Evolutionary conservation across 2,888 invertebrate species (phyloP).

Genomic region (Epiblema foenella): DNA sequence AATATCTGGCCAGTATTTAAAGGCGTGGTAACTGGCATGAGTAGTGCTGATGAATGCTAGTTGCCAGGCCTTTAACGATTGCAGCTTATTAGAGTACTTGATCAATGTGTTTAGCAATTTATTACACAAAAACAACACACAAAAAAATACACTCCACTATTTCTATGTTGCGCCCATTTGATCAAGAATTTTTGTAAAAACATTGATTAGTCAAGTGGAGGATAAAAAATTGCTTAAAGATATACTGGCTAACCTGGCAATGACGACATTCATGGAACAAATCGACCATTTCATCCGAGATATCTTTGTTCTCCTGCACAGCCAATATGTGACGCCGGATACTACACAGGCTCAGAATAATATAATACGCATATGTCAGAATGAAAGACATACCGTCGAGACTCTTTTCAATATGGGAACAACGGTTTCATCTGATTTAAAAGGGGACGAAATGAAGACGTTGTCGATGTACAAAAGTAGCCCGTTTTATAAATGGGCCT

Average conservation of each 20-base stretch:
- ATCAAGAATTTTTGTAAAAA: conserved; percentile 18
- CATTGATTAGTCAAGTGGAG: not conserved
- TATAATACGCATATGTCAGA: not conserved
- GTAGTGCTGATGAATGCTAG: not conserved
- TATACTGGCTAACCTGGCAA: not conserved
- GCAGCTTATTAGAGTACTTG: not conserved
- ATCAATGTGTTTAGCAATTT: not conserved
- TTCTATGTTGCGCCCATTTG: conserved; percentile 24
- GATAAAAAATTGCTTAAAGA: conserved; percentile 12
- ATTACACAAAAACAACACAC: not conserved
- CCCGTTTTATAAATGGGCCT: conserved; percentile 2
- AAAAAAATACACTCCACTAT: not conserved
- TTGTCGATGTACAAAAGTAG: conserved; percentile 11
- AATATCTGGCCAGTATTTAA: conserved; percentile 12
- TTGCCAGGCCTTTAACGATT: conserved; percentile 6
- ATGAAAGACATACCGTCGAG: too few species aligned
- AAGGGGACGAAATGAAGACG: not conserved
- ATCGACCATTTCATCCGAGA: not conserved
- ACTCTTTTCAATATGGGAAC: not conserved
- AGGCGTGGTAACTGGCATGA: conserved; percentile 10
- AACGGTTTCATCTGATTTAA: not conserved
- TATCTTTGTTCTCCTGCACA: not conserved
- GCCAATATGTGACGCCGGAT: not conserved
- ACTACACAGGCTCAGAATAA: not conserved
- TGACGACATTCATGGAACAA: not conserved